Conservation (phyloP, 2,113 vertebrate species). For the Irena cyanogastra region DNA sequence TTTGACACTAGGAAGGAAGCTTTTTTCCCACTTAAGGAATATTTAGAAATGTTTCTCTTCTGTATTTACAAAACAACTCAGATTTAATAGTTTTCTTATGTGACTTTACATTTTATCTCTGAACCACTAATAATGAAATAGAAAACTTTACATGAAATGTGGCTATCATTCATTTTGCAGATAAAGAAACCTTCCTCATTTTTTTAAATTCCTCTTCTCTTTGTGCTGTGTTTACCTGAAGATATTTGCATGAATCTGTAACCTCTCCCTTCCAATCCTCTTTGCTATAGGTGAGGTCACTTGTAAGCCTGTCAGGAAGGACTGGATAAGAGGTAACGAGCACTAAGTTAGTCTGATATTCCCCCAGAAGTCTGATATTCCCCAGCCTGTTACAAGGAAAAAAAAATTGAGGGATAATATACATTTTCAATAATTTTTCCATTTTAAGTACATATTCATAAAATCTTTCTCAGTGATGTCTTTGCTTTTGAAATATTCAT, state of each 20-base stretch:
- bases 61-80: background rate
- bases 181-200: background rate
- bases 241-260: background rate
- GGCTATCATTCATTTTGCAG: background rate
- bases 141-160: background rate
- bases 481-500: background rate
- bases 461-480: background rate
- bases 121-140: background rate
- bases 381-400: rapidly evolving
- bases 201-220: background rate
- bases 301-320: background rate
- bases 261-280: background rate
- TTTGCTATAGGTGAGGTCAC: background rate
- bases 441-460: background rate
- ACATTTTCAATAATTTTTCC: background rate
- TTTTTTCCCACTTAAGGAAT: background rate
- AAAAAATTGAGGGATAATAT: rapidly evolving
- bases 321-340: background rate
- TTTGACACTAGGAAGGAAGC: background rate
- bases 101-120: background rate
- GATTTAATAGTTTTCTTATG: background rate
- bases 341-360: background rate
- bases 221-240: background rate
- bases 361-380: background rate
- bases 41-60: background rate